Base-by-base conservation (phyloP, 2,888 invertebrate species). In the Acronicta psi region DNA sequence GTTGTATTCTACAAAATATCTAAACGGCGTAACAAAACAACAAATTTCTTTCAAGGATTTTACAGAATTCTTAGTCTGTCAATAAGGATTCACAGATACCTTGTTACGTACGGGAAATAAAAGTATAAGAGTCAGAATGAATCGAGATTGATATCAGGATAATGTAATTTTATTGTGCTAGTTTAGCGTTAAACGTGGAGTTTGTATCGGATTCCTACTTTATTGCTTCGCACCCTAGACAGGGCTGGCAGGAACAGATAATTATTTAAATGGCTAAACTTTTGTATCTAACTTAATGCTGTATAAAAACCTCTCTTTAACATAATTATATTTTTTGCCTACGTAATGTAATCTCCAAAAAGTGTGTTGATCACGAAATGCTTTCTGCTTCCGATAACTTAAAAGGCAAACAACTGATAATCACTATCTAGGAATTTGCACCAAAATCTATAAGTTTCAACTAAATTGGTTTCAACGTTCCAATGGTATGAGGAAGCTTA, bases 121-220 rank as follows among this genome's bases (percentile, higher is more conserved):
- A 69, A 37, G 25, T 31, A 63, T 40, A 69, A 69, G 49, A 64
- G 64, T 69, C 47, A 57, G 63, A 44, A 63, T 57, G 63, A 62
- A 68, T 72, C 49, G 60, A 60, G 70, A 75, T 77, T 66, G 44
- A 34, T 46, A 57, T 59, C 49, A 36, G 68, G 80, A 83, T 80
- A 80, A 77, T 76, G 69, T 76, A 75, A 67, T 77, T 86, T 86
- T 85, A 86, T 83, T 81, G 74, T 79, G 59, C 64, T 67, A 79
- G 77, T 82, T 84, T 79, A 79, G 80, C 79, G 81, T 82, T 81
- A 84, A 83, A 76, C 67, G 74, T 75, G 73, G 59, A 73, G 59
- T 75, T 72, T 67, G 65, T 60, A 63, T 59, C 73, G 82, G 79
- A 77, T 54, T 52, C 79, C 81, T 84, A 77, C 42, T 83, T 85